These are phyloP conservation scores for Dreissena polymorpha DNA, from an alignment of 1,140 invertebrate species.

Conservation along the genomic window DNA sequence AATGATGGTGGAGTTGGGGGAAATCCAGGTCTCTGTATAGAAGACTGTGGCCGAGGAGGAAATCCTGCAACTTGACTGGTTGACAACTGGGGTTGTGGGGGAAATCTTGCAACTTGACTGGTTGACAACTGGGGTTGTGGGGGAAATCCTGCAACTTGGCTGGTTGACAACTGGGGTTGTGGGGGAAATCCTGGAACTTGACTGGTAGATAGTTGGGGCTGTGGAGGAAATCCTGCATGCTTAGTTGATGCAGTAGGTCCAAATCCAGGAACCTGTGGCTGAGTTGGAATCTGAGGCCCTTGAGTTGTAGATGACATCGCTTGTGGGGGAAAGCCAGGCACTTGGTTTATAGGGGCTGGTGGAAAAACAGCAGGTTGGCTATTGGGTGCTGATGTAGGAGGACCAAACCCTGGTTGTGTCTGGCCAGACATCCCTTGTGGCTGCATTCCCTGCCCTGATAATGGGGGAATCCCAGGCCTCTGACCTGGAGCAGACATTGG, in stretches of 20 bases:
- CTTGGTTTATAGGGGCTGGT: background rate
- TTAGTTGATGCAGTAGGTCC: too few species aligned
- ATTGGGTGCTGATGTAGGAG: background rate
- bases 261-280: too few species aligned
- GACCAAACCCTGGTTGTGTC: conserved; percentile 16
- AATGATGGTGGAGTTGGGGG: conserved; percentile 13
- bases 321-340: background rate
- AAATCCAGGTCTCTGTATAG: conserved; percentile 1
- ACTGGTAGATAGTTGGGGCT: background rate
- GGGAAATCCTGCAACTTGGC: background rate
- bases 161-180: background rate
- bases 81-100: background rate
- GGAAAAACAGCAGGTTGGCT: conserved; percentile 3
- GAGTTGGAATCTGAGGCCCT: too few species aligned
- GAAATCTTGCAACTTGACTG: background rate
- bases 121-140: background rate
- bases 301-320: background rate
- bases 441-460: background rate
- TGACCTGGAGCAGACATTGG: background rate
- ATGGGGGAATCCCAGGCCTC: conserved; percentile 35
- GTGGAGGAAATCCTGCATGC: background rate
- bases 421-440: too few species aligned
- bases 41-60: conserved; percentile 2
- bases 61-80: background rate
- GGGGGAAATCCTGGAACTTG: background rate